Percentiles rank a stretch among this genome's conserved stretches.
These are phyloP conservation scores for Drepana arcuata DNA, from an alignment of 1,140 invertebrate species.

Conservation along the genomic window DNA sequence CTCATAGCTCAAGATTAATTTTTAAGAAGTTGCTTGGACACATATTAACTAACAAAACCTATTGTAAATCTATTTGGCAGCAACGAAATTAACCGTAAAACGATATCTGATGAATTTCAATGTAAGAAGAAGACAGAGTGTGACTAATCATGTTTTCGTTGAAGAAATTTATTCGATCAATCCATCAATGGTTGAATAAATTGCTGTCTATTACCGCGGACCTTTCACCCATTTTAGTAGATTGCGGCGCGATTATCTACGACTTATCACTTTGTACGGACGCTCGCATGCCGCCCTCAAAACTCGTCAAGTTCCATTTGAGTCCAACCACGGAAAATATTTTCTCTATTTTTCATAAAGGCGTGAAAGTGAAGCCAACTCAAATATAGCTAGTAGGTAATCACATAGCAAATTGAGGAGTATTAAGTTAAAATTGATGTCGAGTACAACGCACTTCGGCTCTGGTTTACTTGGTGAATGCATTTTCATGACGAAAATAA, in stretches of 20 bases:
- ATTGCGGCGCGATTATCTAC: conserved; percentile 10
- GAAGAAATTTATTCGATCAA: conserved; percentile 23
- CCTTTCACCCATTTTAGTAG: conserved; percentile 38
- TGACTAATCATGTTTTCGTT: conserved; percentile 22
- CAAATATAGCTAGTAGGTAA: too few species aligned
- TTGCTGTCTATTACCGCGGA: conserved; percentile 24
- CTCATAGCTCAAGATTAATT: too few species aligned
- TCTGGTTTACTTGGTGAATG: too few species aligned
- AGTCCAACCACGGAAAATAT: not conserved
- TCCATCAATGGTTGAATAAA: conserved; percentile 23
- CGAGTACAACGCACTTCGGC: too few species aligned
- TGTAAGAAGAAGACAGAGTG: conserved; percentile 16
- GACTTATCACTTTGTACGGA: conserved; percentile 12
- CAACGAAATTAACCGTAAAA: conserved; percentile 17
- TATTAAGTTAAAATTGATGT: too few species aligned
- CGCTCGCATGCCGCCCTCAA: conserved; percentile 6
- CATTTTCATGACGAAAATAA: not conserved
- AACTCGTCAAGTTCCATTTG: conserved; percentile 1
- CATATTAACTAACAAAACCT: not conserved
- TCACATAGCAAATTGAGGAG: too few species aligned
- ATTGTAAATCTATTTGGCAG: too few species aligned
- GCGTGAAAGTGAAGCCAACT: too few species aligned
- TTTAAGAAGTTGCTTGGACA: too few species aligned
- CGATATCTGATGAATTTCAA: conserved; percentile 5
- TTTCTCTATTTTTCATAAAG: too few species aligned